Percentiles rank a stretch among this genome's conserved stretches.
phyloP scores from a whole-genome alignment of 2,888 invertebrate genomes.

The Agriotes lineatus region DNA sequence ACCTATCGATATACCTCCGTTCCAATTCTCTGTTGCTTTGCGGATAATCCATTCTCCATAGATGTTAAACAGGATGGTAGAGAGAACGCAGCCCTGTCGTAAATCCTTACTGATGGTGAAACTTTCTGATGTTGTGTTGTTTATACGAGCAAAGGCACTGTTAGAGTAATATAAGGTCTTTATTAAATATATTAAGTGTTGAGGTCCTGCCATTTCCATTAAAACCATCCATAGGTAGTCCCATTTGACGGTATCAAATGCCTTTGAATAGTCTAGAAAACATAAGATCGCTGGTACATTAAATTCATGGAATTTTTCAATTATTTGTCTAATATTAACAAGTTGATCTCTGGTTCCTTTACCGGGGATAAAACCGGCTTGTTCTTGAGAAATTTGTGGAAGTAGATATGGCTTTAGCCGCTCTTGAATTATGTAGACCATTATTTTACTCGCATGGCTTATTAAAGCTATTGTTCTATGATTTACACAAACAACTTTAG shows the following conservation, averaged over 20 bases:
- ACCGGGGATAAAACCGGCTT: constrained; percentile 1
- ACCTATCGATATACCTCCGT: background rate
- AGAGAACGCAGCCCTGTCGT: constrained; percentile 6
- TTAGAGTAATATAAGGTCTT: constrained; percentile 5
- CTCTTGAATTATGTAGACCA: background rate
- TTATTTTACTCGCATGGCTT: background rate
- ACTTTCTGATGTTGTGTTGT: background rate
- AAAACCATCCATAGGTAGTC: constrained; percentile 4
- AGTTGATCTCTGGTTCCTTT: background rate
- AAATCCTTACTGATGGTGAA: background rate
- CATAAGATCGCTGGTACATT: background rate
- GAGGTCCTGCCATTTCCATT: background rate
- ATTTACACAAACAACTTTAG: background rate
- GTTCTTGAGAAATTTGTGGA: background rate
- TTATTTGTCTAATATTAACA: constrained; percentile 2
- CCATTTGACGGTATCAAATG: background rate
- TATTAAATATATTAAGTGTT: constrained; percentile 12
- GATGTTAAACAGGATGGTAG: constrained; percentile 15
- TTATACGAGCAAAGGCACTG: background rate
- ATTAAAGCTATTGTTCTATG: no score
- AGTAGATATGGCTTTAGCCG: constrained; percentile 2
- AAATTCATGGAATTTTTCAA: background rate
- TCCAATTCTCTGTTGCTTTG: constrained; percentile 10
- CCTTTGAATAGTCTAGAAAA: no score
- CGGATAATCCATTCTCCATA: background rate